phyloP scores from a whole-genome alignment of 2,888 invertebrate genomes.

The Nematopogon swammerdamellus region DNA sequence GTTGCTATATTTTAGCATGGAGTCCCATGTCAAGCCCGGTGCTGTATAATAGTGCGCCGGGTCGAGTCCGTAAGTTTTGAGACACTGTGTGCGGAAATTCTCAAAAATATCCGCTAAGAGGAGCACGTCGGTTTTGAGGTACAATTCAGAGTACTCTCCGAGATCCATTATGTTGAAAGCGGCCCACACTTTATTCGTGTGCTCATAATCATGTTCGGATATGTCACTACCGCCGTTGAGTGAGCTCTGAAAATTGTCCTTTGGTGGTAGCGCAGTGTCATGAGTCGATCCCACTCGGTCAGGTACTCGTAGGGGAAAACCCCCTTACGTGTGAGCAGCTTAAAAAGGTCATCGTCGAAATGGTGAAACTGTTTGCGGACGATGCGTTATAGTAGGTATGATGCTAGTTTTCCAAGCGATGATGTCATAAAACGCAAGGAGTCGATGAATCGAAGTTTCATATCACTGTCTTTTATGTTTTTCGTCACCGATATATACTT shows the following conservation, averaged over 20 bases:
- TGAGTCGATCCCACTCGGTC: conserved; percentile 6
- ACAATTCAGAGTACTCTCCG: conserved; percentile 15
- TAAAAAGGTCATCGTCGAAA: not conserved
- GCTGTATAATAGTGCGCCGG: conserved; percentile 13
- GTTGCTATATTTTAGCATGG: conserved; percentile 12
- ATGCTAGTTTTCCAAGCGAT: conserved; percentile 2
- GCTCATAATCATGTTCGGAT: conserved; percentile 5
- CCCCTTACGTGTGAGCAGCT: conserved; percentile 7
- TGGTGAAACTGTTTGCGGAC: not conserved
- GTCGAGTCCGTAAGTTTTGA: conserved; percentile 14
- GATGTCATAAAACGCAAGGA: conserved; percentile 5
- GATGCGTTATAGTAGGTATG: not conserved
- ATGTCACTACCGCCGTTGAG: conserved; percentile 7
- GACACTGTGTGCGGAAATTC: conserved; percentile 14
- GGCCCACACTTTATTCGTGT: conserved; percentile 12
- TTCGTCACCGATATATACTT: not conserved
- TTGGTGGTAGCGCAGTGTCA: conserved; percentile 8
- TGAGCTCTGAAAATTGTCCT: conserved; percentile 8
- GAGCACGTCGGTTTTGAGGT: conserved; percentile 14
- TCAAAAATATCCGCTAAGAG: conserved; percentile 17
- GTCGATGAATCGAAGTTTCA: conserved; percentile 5
- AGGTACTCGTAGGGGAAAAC: conserved; percentile 14
- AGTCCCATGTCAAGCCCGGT: conserved; percentile 14
- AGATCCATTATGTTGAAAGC: conserved; percentile 11
- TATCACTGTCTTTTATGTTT: not conserved